These are phyloP conservation scores for Zaprionus bogoriensis DNA, from an alignment of 2,888 invertebrate species.

Conservation along the genomic window DNA sequence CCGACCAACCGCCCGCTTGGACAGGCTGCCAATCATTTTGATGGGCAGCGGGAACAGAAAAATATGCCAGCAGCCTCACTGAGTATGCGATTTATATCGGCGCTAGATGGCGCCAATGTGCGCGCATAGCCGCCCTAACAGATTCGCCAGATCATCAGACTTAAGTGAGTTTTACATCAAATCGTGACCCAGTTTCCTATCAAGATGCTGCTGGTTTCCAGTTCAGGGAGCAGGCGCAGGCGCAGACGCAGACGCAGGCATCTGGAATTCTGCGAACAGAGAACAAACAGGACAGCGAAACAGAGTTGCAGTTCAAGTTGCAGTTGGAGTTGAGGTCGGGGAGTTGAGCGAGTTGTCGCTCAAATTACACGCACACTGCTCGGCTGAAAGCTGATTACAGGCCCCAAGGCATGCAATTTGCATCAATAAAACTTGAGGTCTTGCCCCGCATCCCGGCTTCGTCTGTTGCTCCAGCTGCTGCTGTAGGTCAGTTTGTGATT, in stretches of 20 bases:
- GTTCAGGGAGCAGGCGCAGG: too few relatives aligned
- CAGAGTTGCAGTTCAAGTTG: constrained; percentile 6
- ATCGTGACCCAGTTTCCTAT: constrained; percentile 66
- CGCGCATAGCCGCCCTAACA: constrained; percentile 17
- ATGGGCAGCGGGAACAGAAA: constrained; percentile 17
- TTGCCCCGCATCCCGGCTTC: constrained; percentile 11
- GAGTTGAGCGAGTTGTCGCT: constrained; percentile 63
- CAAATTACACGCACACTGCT: constrained; percentile 69
- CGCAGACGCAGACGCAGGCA: too few relatives aligned
- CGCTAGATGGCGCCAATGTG: constrained; percentile 55
- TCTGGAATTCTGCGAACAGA: constrained; percentile 25
- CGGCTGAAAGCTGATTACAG: constrained; percentile 68
- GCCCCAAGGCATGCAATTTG: constrained; percentile 69
- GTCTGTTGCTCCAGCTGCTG: constrained; percentile 29
- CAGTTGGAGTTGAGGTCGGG: constrained; percentile 6
- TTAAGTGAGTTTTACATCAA: constrained; percentile 56
- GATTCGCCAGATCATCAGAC: constrained; percentile 60
- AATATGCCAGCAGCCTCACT: background rate
- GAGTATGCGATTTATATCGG: constrained; percentile 20
- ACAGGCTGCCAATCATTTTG: constrained; percentile 41
- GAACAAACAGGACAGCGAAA: constrained; percentile 18
- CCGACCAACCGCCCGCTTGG: too few relatives aligned
- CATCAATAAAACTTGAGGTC: constrained; percentile 70
- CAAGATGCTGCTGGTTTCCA: constrained; percentile 33
- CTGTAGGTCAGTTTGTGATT: constrained; percentile 69